Conservation (phyloP, 2,113 vertebrate genomes). For the Chinchilla lanigera region DNA sequence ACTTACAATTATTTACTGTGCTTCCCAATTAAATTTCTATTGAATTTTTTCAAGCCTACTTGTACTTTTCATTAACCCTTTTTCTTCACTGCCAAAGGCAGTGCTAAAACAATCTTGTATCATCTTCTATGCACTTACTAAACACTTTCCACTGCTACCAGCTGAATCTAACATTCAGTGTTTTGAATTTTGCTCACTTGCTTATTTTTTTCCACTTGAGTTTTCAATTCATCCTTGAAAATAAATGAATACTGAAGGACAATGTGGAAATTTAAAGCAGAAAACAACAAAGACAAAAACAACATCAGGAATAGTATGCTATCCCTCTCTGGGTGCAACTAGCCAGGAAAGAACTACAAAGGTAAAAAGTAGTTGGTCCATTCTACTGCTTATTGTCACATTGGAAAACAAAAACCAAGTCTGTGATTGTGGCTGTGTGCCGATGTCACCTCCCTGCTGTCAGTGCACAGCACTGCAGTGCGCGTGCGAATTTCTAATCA, state of each 20-base stretch:
- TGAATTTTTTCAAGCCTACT: constrained; percentile 15
- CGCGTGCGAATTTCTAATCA: too few species aligned
- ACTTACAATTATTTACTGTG: constrained; percentile 38
- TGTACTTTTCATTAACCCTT: background rate
- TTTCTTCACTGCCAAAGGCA: background rate
- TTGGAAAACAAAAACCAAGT: background rate
- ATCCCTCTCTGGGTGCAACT: background rate
- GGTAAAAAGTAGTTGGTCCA: background rate
- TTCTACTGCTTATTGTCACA: background rate
- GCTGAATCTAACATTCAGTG: background rate
- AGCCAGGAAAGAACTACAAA: background rate
- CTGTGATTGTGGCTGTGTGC: background rate
- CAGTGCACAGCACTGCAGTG: too few species aligned
- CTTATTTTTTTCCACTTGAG: constrained; percentile 11
- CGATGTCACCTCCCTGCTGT: background rate
- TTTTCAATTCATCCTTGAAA: constrained; percentile 40
- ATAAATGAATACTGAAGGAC: background rate
- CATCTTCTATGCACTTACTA: background rate
- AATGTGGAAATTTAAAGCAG: background rate
- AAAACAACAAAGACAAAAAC: background rate
- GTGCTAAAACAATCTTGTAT: background rate
- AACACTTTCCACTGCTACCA: constrained; percentile 28
- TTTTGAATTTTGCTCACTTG: background rate
- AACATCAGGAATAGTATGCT: background rate
- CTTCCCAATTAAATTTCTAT: constrained; percentile 60